phyloP scores from a whole-genome alignment of 1,140 invertebrate species.

The Lamellibrachia luymesi region DNA sequence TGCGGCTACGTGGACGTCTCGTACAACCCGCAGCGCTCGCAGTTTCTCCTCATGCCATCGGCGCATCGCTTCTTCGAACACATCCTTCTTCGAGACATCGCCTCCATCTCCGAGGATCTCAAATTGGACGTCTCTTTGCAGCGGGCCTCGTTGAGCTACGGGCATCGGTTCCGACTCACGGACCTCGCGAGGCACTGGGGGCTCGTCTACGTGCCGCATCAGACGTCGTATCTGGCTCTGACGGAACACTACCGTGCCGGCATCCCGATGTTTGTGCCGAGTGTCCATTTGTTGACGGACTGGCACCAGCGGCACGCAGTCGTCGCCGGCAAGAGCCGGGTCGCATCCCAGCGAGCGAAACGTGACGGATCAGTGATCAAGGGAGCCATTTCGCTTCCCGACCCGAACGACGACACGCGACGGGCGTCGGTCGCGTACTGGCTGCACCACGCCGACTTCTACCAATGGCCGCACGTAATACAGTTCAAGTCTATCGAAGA shows the following conservation, averaged over 20 bases:
- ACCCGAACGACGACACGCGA: conserved; percentile 27
- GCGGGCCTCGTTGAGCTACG: background rate
- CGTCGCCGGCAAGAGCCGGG: conserved; percentile 20
- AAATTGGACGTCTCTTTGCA: background rate
- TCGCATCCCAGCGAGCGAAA: background rate
- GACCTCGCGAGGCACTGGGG: conserved; percentile 28
- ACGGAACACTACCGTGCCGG: conserved; percentile 26
- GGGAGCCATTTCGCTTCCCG: conserved; percentile 21
- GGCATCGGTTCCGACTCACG: conserved; percentile 2
- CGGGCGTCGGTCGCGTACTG: conserved; percentile 23
- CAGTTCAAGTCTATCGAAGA: conserved; percentile 23
- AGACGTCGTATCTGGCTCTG: conserved; percentile 21
- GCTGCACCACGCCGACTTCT: conserved; percentile 29
- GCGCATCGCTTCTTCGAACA: background rate
- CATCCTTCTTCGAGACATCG: background rate
- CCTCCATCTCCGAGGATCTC: too few relatives aligned
- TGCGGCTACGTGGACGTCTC: conserved; percentile 7
- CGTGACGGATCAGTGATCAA: conserved; percentile 14
- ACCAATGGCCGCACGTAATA: conserved; percentile 22
- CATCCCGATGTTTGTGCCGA: conserved; percentile 31
- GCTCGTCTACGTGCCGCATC: conserved; percentile 29
- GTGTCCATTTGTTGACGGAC: conserved; percentile 25
- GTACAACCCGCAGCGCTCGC: background rate
- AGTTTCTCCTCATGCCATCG: background rate
- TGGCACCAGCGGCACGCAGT: conserved; percentile 12